Conservation (phyloP, 2,113 vertebrate genomes). For the Picathartes gymnocephalus region DNA sequence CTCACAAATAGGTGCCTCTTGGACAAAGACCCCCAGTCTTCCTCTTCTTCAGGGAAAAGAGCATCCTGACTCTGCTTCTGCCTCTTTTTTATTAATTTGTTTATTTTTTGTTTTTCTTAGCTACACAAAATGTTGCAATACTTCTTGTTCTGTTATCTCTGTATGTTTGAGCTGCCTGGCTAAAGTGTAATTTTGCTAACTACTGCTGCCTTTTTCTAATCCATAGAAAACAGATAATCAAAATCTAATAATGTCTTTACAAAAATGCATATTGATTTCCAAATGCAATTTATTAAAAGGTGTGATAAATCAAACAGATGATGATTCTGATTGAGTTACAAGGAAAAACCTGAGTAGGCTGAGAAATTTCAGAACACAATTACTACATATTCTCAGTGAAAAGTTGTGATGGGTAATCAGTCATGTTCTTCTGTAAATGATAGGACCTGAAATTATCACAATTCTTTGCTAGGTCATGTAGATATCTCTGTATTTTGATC, state of each 20-base stretch:
- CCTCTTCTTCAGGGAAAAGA: background rate
- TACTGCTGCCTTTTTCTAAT: background rate
- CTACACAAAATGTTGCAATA: background rate
- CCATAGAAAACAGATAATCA: background rate
- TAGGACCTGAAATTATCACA: background rate
- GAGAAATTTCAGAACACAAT: background rate
- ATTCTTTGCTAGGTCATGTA: background rate
- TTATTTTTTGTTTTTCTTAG: background rate
- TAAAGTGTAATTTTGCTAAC: background rate
- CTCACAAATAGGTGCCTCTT: background rate
- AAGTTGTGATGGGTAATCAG: background rate
- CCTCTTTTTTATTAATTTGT: background rate
- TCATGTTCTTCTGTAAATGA: background rate
- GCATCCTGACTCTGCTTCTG: background rate
- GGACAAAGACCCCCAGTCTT: background rate
- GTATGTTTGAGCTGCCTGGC: background rate
- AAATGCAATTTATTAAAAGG: background rate
- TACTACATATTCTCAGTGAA: background rate
- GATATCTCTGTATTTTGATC: background rate
- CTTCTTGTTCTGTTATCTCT: background rate
- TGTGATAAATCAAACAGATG: background rate
- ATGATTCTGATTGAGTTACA: background rate
- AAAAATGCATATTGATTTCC: background rate
- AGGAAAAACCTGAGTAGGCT: background rate
- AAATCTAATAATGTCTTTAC: background rate